Evolutionary conservation across 2,888 invertebrate species (phyloP).

Genomic region (Geotrupes spiniger): DNA sequence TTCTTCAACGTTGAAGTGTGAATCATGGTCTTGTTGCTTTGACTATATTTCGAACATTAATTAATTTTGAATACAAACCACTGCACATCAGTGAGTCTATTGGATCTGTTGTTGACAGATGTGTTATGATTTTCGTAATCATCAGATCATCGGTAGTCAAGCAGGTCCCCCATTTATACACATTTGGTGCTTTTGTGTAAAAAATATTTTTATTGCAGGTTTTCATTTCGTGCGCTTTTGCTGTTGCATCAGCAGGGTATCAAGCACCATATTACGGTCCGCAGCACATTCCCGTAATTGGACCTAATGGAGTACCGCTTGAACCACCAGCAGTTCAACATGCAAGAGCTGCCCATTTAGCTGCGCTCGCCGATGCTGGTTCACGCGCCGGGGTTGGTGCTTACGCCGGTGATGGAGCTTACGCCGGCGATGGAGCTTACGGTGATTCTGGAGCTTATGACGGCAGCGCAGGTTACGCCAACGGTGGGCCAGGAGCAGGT

Average conservation of each 20-base stretch:
- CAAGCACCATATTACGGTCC: slow-evolving; percentile 22
- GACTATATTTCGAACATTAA: no score
- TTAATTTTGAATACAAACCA: no score
- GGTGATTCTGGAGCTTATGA: not conserved
- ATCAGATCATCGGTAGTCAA: no score
- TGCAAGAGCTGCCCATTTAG: slow-evolving; percentile 59
- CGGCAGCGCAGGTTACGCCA: slow-evolving; percentile 46
- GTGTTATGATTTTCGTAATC: no score
- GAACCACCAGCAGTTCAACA: slow-evolving; percentile 61
- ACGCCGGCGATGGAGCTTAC: not conserved
- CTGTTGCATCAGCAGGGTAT: slow-evolving; percentile 24
- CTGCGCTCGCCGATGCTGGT: slow-evolving; percentile 51
- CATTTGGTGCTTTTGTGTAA: no score
- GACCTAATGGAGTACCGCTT: slow-evolving; percentile 56
- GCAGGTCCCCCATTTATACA: no score
- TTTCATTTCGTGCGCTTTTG: slow-evolving; percentile 29
- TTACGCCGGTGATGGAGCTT: slow-evolving; percentile 11
- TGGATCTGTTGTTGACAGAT: no score
- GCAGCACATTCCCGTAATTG: slow-evolving; percentile 20
- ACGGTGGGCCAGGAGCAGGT: slow-evolving; percentile 51
- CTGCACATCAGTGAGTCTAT: no score
- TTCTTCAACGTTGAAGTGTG: no score
- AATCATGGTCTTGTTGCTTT: no score
- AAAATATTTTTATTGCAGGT: no score
- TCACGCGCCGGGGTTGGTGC: slow-evolving; percentile 26